A percentile compares a stretch with the other conserved stretches of the same genome.
Conservation (phyloP, 2,113 vertebrate genomes). For the Sorex araneus region DNA sequence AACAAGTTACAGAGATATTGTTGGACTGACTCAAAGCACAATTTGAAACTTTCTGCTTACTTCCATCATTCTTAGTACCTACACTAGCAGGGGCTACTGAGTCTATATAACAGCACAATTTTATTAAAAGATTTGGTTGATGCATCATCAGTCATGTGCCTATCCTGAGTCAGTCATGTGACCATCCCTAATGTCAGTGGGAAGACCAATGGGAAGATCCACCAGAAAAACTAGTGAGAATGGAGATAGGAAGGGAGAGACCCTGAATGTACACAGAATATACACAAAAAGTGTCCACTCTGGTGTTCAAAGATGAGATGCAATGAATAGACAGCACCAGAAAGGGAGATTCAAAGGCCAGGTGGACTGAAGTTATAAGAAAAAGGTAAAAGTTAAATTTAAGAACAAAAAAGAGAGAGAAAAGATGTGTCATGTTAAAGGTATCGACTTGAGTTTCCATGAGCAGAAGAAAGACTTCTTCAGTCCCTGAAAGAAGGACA, state of each 20-base stretch:
- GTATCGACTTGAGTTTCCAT: neutral
- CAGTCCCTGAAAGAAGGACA: neutral
- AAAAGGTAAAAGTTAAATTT: constrained; percentile 22
- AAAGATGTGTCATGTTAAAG: neutral
- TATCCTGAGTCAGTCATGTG: neutral
- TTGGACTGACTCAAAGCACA: constrained; percentile 41
- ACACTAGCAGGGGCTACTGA: neutral
- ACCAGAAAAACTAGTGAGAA: neutral
- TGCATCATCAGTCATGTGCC: neutral
- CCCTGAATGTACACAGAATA: neutral
- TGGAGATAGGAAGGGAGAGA: neutral
- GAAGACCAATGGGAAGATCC: neutral
- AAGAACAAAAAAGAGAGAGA: neutral
- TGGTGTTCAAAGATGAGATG: neutral
- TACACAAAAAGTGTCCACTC: neutral
- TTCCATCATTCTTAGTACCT: neutral
- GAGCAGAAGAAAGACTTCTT: constrained; percentile 19
- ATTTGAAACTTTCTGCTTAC: constrained; percentile 30
- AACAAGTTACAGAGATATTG: constrained; percentile 62
- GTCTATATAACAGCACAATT: neutral
- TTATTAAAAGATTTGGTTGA: neutral
- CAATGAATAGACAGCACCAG: neutral
- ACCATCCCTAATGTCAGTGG: neutral
- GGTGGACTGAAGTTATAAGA: neutral
- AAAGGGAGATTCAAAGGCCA: neutral